phyloP scores from a whole-genome alignment of 2,797 vertebrate species.

The Erpetoichthys calabaricus region DNA sequence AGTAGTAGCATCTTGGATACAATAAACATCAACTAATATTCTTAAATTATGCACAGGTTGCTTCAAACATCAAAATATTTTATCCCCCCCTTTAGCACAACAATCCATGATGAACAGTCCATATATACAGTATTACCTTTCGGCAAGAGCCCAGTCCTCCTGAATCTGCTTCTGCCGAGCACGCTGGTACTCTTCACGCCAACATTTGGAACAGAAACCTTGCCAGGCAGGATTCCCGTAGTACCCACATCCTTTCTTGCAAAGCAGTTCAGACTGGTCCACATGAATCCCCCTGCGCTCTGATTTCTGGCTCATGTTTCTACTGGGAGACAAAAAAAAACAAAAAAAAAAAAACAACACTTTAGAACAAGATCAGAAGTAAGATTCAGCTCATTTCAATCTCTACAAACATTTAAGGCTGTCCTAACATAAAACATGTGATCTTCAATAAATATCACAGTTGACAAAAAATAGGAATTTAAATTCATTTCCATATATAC shows the following conservation, averaged over 20 bases:
- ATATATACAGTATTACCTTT: too few species aligned
- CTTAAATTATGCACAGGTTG: too few species aligned
- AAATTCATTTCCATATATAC: too few species aligned
- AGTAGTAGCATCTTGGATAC: too few species aligned
- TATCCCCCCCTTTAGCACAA: too few species aligned
- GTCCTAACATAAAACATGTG: too few species aligned
- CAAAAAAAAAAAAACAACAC: constrained; percentile 5
- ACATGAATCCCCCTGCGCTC: constrained; percentile 90
- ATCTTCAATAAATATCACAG: too few species aligned
- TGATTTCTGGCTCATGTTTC: constrained; percentile 78
- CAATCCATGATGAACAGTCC: too few species aligned
- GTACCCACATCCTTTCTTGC: constrained; percentile 96
- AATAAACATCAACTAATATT: too few species aligned
- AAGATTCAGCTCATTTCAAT: background rate
- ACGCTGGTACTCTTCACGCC: constrained; percentile 91
- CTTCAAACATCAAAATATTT: too few species aligned
- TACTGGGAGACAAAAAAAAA: constrained; percentile 16
- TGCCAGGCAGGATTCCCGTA: constrained; percentile 92
- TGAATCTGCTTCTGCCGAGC: constrained; percentile 91
- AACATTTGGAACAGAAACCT: constrained; percentile 95
- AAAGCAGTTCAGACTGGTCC: constrained; percentile 88
- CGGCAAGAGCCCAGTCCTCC: constrained; percentile 91
- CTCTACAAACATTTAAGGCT: too few species aligned
- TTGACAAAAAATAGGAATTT: too few species aligned
- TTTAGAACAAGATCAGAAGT: background rate